Conservation (phyloP, 2,888 invertebrate genomes). For the Brachyopa scutellaris region DNA sequence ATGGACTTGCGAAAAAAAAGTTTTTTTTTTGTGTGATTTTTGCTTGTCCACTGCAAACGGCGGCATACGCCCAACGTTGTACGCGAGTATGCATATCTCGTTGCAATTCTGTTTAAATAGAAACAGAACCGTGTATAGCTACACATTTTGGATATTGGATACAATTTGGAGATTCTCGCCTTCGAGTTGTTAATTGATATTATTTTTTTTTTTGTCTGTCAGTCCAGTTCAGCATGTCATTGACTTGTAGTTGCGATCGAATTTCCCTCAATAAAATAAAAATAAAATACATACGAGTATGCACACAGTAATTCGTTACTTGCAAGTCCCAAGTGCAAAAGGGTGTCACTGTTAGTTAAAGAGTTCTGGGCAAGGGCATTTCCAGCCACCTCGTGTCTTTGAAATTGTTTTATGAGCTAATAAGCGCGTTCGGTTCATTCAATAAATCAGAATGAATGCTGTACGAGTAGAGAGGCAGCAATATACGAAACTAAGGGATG, state of each 20-base stretch:
- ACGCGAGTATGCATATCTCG: background rate
- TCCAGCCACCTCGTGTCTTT: too few relatives aligned
- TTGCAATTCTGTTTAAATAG: slow-evolving; percentile 7
- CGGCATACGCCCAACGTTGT: background rate
- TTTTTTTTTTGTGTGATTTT: background rate
- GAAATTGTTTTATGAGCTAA: too few relatives aligned
- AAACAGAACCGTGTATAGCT: background rate
- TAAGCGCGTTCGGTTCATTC: too few relatives aligned
- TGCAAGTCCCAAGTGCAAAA: too few relatives aligned
- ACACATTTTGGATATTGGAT: slow-evolving; percentile 9
- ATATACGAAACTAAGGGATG: too few relatives aligned
- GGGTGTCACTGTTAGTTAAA: too few relatives aligned
- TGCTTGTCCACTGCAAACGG: background rate
- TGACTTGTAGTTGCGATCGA: slow-evolving; percentile 8
- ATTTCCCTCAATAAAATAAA: background rate
- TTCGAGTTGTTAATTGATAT: slow-evolving; percentile 21
- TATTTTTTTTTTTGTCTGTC: background rate
- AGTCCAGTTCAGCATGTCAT: slow-evolving; percentile 1
- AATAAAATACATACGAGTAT: too few relatives aligned
- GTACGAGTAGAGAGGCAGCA: too few relatives aligned
- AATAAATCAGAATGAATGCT: too few relatives aligned
- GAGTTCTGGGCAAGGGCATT: too few relatives aligned
- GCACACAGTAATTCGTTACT: too few relatives aligned
- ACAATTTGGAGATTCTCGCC: slow-evolving; percentile 1
- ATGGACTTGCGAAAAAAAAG: background rate